These are phyloP conservation scores for Syngnathus scovelli DNA, from an alignment of 2,113 vertebrate species.

Conservation along the genomic window DNA sequence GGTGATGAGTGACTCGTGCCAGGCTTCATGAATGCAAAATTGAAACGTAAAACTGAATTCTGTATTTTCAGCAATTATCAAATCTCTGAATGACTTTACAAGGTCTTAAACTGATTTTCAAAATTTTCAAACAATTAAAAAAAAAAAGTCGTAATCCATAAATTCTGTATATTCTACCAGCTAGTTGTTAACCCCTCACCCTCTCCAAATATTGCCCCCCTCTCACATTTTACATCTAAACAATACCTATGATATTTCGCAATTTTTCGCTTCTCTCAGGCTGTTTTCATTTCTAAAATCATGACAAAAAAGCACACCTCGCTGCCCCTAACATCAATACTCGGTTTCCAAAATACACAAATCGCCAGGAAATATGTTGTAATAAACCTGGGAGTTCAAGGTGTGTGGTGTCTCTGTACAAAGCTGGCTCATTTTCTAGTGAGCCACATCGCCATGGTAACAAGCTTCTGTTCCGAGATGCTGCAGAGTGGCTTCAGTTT, in stretches of 20 bases:
- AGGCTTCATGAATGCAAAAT: no score
- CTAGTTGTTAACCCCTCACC: no score
- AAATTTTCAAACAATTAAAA: no score
- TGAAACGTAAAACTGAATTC: no score
- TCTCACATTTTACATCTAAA: neutral
- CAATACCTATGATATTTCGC: no score
- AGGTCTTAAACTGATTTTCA: no score
- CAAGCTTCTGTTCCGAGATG: neutral
- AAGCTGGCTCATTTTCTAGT: constrained; percentile 1
- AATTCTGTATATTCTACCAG: no score
- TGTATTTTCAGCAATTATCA: no score
- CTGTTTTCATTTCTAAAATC: neutral
- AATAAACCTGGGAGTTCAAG: neutral
- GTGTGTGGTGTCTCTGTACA: neutral
- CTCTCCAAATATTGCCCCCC: neutral
- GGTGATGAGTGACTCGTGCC: no score
- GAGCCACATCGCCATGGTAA: neutral
- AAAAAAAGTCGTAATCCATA: no score
- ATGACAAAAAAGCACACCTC: neutral
- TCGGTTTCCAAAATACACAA: neutral
- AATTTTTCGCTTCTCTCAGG: neutral
- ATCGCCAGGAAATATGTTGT: neutral
- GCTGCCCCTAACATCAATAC: neutral
- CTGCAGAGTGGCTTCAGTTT: neutral
- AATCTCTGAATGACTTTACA: no score